A percentile compares a stretch with the other conserved stretches of the same genome.
phyloP scores from a whole-genome alignment of 2,888 invertebrate genomes.

The Pheosia gnoma region DNA sequence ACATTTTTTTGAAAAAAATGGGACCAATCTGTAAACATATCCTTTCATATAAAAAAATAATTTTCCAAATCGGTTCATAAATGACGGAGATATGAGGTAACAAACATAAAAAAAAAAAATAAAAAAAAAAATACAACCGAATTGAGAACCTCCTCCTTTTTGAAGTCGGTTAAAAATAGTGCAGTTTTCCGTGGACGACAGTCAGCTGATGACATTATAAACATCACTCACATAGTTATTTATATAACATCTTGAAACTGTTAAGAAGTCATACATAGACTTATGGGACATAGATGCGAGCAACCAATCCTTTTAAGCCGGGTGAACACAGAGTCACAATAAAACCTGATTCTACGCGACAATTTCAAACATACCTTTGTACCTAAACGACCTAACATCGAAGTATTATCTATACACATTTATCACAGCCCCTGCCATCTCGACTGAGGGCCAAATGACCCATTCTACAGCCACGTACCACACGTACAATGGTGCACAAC shows the following conservation, averaged over 20 bases:
- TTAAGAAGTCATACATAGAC: constrained; percentile 1
- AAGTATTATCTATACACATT: constrained; percentile 1
- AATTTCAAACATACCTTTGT: background rate
- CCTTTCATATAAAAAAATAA: no score
- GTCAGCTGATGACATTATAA: background rate
- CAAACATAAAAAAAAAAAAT: no score
- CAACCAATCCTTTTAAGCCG: no score
- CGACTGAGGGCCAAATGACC: background rate
- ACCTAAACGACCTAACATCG: background rate
- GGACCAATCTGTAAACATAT: no score
- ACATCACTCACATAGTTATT: background rate
- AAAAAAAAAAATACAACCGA: no score
- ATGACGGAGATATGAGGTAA: no score
- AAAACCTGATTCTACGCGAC: background rate
- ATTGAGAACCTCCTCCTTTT: no score
- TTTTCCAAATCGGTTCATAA: no score
- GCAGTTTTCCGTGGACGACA: background rate
- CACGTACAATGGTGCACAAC: background rate
- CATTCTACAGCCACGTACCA: background rate
- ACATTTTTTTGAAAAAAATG: no score
- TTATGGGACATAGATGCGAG: background rate
- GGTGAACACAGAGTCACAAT: no score
- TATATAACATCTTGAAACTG: background rate
- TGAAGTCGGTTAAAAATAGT: no score
- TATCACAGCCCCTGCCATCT: constrained; percentile 2